These are phyloP conservation scores for Boleophthalmus pectinirostris DNA, from an alignment of 2,113 vertebrate species.

Conservation along the genomic window DNA sequence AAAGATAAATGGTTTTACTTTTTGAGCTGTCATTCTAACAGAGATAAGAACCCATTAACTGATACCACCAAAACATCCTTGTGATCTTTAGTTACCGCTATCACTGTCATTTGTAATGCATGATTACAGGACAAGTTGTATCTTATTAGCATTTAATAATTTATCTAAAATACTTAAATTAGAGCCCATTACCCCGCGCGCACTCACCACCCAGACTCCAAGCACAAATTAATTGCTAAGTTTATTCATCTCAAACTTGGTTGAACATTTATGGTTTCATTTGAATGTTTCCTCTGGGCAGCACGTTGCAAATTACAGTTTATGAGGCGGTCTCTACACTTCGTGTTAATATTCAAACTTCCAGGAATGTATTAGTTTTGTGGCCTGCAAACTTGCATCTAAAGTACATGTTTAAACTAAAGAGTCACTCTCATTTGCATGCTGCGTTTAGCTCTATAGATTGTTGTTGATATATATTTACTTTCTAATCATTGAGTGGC, in stretches of 20 bases:
- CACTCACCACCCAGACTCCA: slow-evolving; percentile 23
- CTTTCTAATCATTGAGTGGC: slow-evolving; percentile 1
- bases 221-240: slow-evolving; percentile 39
- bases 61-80: neutral
- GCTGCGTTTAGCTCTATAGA: neutral
- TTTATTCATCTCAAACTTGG: slow-evolving; percentile 51
- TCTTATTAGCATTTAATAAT: slow-evolving; percentile 28
- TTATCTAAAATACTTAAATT: slow-evolving; percentile 27
- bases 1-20: neutral
- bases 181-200: slow-evolving; percentile 13
- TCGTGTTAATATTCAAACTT: slow-evolving; percentile 38
- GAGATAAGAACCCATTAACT: neutral
- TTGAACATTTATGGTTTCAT: slow-evolving; percentile 47
- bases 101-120: neutral
- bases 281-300: slow-evolving; percentile 54
- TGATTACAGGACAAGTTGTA: slow-evolving; percentile 8
- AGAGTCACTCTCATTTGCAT: slow-evolving; percentile 3
- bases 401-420: slow-evolving; percentile 12
- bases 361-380: slow-evolving; percentile 22
- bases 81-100: slow-evolving; percentile 1
- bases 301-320: slow-evolving; percentile 55
- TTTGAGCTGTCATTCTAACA: neutral
- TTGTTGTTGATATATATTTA: slow-evolving; percentile 17
- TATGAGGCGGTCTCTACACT: slow-evolving; percentile 32
- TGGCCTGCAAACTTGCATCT: slow-evolving; percentile 4